Base-by-base conservation (phyloP, 2,113 vertebrate species). In the Nycticorax nycticorax region DNA sequence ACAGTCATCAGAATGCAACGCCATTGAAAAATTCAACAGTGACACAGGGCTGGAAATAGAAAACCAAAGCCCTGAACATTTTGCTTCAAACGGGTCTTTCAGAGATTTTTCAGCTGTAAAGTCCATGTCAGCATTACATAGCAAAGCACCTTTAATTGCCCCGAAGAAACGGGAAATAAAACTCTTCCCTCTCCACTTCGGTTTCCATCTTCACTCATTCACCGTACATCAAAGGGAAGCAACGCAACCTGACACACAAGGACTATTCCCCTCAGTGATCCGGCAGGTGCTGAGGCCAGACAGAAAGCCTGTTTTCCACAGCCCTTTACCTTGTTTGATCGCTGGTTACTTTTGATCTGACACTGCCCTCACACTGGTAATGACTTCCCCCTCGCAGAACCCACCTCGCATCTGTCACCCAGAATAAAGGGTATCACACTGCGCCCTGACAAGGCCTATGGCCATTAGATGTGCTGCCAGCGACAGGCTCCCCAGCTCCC, bases 341-440 rank as follows among this genome's bases (percentile, higher is more conserved):
- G 62, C 97, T 97, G 95, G 95, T 98, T 98, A 98, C 98, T 98
- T 98, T 98, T 98, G 98, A 99, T 99, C 98, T 98, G 98, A 98
- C 98, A 98, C 97, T 98, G 98, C 97, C 98, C 98, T 98, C 97
- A 89, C 80, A 47, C 97, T 97, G 91, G 97, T 98, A 98, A 98
- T 98, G 98, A 98, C 98, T 98, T 98, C 97, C 97, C 98, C 96
- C 96, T 97, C 37, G 39, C 91, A 96, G 98, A 98, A 98, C 96
- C 94, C 97, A 98, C 97, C 98, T 98, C 97, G 53, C 98, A 98
- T 98, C 98, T 99, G 98, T 98, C 98, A 99, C 85, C 76, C 91
- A 41, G 98, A 98, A 99, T 98, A 99, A 99, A 99, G 97, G 97
- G 96, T 96, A 97, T 99, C 98, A 98, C 97, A 97, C 98, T 98